Base-by-base conservation (phyloP, 2,888 invertebrate genomes). In the Pammene aurita region DNA sequence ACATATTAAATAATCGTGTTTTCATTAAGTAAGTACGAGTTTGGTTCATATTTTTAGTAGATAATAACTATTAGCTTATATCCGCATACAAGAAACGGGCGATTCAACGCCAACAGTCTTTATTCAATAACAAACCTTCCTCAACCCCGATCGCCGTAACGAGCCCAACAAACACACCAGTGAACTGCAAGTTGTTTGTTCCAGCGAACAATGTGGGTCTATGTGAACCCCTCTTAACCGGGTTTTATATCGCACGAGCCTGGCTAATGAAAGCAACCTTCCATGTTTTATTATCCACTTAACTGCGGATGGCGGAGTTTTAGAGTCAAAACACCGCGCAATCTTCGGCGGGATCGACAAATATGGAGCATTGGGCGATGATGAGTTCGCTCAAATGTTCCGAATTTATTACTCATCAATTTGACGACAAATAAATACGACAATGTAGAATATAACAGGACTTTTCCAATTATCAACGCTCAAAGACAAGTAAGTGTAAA, bases 281-380 rank as follows among this genome's bases (percentile, higher is more conserved):
- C 86, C 84, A 81, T 85, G 85, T 87, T 90, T 90, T 88, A 91
- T 86, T 84, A 86, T 80, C 79, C 83, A 83, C 84, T 87, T 83
- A 83, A 85, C 80, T 80, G 78, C 77, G 75, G 77, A 80, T 82
- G 79, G 74, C 76, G 75, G 75, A 75, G 73, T 76, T 79, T 76
- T 77, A 72, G 66, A 71, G 72, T 64, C 72, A 74, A 76, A 76
- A 75, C 70, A 71, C 73, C 74, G 74, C 70, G 61, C 68, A 68
- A 76, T 79, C 79, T 76, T 76, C 71, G 77, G 74, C 73, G 64
- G 67, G 71, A 72, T 73, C 56, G 68, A 79, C 74, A 77, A 80
- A 80, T 74, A 70, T 66, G 69, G 58, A 35, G 46, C 52, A 46
- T 52, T 61, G 34, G 61, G 50, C 68, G 63, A 52, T 66, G 60